Evolutionary conservation across 2,797 vertebrate genomes (phyloP).

Genomic region (Protonibea diacanthus): DNA sequence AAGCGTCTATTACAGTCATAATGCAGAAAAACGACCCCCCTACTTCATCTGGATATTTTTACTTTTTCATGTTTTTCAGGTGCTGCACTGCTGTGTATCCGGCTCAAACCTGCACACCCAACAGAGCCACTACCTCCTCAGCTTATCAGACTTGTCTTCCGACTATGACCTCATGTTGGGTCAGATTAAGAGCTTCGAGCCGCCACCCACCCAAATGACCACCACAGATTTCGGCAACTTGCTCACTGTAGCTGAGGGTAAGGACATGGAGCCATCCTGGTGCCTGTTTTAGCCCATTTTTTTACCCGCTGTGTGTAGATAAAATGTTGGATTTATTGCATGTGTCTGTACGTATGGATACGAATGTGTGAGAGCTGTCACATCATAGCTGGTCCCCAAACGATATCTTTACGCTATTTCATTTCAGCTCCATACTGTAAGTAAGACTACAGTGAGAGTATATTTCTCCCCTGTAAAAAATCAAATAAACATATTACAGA

Average conservation of each 20-base stretch:
- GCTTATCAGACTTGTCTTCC: constrained; percentile 91
- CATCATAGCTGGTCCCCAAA: constrained; percentile 14
- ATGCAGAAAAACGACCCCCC: constrained; percentile 5
- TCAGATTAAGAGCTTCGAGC: constrained; percentile 90
- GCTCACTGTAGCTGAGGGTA: constrained; percentile 96
- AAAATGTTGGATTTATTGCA: constrained; percentile 4
- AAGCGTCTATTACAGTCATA: constrained; percentile 14
- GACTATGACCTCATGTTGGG: constrained; percentile 94
- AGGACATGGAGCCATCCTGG: constrained; percentile 47
- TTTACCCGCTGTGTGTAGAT: constrained; percentile 13
- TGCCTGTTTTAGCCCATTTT: constrained; percentile 14
- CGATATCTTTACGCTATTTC: background rate
- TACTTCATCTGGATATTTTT: constrained; percentile 20
- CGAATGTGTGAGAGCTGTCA: background rate
- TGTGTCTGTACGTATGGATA: background rate
- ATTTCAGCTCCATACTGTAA: constrained; percentile 24
- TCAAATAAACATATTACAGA: constrained; percentile 45
- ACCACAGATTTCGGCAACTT: constrained; percentile 90
- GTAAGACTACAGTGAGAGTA: constrained; percentile 33
- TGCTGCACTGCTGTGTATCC: constrained; percentile 95
- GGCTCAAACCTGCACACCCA: constrained; percentile 95
- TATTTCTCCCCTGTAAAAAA: background rate
- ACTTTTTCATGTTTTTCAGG: constrained; percentile 71
- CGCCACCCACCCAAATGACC: constrained; percentile 83
- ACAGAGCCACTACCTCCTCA: constrained; percentile 95